Base-by-base conservation (phyloP, 37 sponge, comb jelly and placozoan genomes). In the Spongilla lacustris region DNA sequence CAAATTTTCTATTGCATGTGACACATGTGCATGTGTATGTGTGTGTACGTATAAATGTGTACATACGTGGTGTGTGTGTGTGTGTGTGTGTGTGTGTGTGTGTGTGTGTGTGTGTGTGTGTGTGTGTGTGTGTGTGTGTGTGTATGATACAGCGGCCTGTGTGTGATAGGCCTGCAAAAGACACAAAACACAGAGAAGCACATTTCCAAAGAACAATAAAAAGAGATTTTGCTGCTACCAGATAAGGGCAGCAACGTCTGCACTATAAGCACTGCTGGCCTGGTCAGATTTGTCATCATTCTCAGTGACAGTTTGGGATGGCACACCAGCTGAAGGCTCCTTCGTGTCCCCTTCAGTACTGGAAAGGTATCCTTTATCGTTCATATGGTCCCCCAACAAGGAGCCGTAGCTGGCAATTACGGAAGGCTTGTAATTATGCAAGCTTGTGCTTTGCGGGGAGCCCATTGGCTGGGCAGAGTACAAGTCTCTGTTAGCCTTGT, bases 371-470 rank as follows among this genome's bases (percentile, higher is more conserved):
- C 58, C 58, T 58, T 58, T 58, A 17, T 58, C 19, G 58, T 58
- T 58, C 58, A 67, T 25, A 21, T 36, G 32, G 41, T 71, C 36
- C 46, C 71, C 71, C 46, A 82, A 6, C 2, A 31, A 11, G 24
- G 69, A 24, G 36, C 41, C 41, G 29, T 70, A 82, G 26, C 71
- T 69, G 36, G 71, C 33, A 21, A 71, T 25, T 25, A 82, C 71
- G 37, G 38, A 36, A 23, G 82, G 82, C 26, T 35, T 82, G 71
- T 82, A 82, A 26, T 69, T 25, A 22, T 27, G 36, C 13, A 82
- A 36, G 38, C 12, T 37, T 3, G 25, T 23, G 21, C n/a, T 49
- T 13, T 37, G 36, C 49, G 23, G 67, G 30, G 33, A 23, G 69
- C 30, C 27, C 27, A 25, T 21, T 31, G 81, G 34, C 12, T 30